Evolutionary conservation across 2,888 invertebrate species (phyloP), one percentile per base, ranked within the genome.

Genomic region (Aleiodes testaceus): DNA sequence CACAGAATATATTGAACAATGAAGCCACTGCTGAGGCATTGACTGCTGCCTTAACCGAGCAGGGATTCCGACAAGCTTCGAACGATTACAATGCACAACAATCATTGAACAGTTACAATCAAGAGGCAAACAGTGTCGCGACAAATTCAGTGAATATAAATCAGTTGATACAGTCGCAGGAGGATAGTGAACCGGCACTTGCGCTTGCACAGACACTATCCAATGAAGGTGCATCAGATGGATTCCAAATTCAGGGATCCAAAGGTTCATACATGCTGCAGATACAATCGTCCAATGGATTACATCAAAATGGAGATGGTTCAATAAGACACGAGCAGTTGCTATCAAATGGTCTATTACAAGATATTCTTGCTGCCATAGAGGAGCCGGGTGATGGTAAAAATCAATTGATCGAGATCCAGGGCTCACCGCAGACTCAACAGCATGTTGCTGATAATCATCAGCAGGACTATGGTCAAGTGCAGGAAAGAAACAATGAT

Each of bases 311-410:
- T 18, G 88, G 88, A 3, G 88, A 89, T 7, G 89, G 90, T 76
- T 90, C 81, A 20, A 91, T 94, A 65, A 87, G 88, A 11, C 95
- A 95, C 79, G 93, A 93, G 12, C 93, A 95, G 84, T 90, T 95
- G 0, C 86, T 95, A 0, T 94, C 94, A 0, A 93, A 95, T 82
- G 95, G 93, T 1, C 88, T 96, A 0, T 85, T 95, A 1, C 94
- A 95, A 82, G 94, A 95, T 66, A 95, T 96, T 69, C 85, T 96
- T 1, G 92, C 93, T 73, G 95, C 95, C 0, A 95, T 95, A 61
- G 95, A 95, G 81, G 92, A 94, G 75, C 93, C 94, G 0, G 80
- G 79, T 4, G 75, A 75, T 2, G 18, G 61, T 3, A 63, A 22
- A 14, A 44, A 20, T 3, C 82, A 80, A 6, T 79, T 76, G 0